phyloP scores from a whole-genome alignment of 2,113 vertebrate species.

The Furnarius figulus region DNA sequence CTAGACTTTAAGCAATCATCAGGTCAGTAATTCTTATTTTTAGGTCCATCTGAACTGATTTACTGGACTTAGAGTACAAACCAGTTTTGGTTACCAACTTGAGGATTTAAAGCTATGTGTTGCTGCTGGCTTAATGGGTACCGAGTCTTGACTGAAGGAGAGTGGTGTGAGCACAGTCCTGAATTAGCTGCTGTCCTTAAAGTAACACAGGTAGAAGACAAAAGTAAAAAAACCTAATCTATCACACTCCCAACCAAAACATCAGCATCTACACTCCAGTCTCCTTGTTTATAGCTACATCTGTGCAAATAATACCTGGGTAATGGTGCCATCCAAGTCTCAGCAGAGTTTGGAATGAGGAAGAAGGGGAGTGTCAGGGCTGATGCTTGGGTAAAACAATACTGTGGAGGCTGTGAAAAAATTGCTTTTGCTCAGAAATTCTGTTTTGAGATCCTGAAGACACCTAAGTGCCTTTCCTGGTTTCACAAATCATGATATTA shows the following conservation, averaged over 20 bases:
- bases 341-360: background rate
- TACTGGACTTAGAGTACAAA: background rate
- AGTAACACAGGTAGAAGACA: background rate
- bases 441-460: background rate
- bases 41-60: background rate
- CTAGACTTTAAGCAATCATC: background rate
- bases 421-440: background rate
- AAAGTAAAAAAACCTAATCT: background rate
- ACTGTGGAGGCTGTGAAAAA: background rate
- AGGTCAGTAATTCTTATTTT: background rate
- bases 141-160: background rate
- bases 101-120: background rate
- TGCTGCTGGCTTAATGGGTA: background rate
- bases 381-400: background rate
- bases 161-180: background rate
- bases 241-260: background rate
- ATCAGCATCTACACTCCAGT: background rate
- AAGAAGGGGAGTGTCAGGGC: background rate
- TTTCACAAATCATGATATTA: background rate
- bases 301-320: background rate
- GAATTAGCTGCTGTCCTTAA: background rate
- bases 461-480: background rate
- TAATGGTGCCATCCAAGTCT: background rate
- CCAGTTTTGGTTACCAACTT: background rate
- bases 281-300: background rate